Conservation (phyloP, 2,113 vertebrate species). For the Rhombomys opimus region DNA sequence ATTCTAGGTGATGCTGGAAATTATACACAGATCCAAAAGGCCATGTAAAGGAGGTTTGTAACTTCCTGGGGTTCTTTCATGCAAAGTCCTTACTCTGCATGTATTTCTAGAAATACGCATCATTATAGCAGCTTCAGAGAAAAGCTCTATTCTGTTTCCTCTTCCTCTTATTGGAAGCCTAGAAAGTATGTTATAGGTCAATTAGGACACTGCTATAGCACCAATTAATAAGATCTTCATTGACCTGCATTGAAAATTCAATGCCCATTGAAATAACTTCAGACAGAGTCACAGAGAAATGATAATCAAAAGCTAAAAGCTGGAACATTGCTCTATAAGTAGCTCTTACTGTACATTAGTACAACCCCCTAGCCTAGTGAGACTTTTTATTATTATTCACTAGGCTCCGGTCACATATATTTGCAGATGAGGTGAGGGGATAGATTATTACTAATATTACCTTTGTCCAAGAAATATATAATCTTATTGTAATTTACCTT, state of each 20-base stretch:
- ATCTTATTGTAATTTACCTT: not conserved
- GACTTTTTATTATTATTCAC: not conserved
- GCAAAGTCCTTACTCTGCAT: constrained; percentile 80
- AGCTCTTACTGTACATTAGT: constrained; percentile 12
- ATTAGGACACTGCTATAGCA: constrained; percentile 63
- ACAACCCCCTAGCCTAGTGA: not conserved
- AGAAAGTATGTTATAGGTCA: constrained; percentile 73
- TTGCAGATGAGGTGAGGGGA: not conserved
- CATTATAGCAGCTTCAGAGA: constrained; percentile 71
- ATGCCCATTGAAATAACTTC: constrained; percentile 37
- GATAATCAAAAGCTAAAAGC: constrained; percentile 39
- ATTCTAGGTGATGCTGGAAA: constrained; percentile 92
- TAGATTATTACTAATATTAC: not conserved
- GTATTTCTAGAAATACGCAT: constrained; percentile 75
- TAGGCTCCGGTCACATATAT: not conserved
- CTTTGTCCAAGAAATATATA: not conserved
- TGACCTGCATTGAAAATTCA: constrained; percentile 63
- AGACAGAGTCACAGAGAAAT: constrained; percentile 43
- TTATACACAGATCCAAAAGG: constrained; percentile 88
- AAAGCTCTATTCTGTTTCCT: constrained; percentile 52
- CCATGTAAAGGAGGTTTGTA: constrained; percentile 88
- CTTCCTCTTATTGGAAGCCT: constrained; percentile 34
- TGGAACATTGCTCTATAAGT: constrained; percentile 20
- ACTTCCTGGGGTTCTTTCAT: constrained; percentile 88
- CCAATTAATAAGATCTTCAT: constrained; percentile 70